A percentile compares a stretch with the other conserved stretches of the same genome.
Evolutionary conservation across 1,140 invertebrate genomes (phyloP).

Genomic region (Drosophila arizonae): DNA sequence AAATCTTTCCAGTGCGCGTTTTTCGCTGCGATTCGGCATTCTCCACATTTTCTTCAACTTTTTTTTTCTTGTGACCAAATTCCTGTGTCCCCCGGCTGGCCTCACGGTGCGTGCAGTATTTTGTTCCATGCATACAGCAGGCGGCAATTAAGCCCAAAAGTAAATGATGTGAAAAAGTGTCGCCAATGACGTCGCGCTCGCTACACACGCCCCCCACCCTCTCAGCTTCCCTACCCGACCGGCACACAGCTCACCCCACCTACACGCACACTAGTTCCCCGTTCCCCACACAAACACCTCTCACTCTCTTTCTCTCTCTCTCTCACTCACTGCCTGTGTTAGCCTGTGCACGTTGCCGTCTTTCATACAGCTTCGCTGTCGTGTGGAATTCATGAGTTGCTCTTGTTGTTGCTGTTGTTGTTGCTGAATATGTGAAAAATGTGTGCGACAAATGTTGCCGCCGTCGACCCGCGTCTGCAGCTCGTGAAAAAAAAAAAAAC

Average conservation of each 20-base stretch:
- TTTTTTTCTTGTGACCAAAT: conserved; percentile 1
- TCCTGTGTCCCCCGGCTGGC: not conserved
- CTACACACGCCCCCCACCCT: not conserved
- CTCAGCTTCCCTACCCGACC: not conserved
- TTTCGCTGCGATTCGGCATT: not conserved
- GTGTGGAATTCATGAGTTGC: conserved; percentile 43
- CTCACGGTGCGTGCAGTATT: conserved; percentile 18
- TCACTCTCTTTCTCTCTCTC: not conserved
- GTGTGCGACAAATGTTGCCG: conserved; percentile 72
- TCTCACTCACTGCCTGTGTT: not conserved
- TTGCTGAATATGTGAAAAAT: conserved; percentile 70
- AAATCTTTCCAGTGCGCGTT: conserved; percentile 36
- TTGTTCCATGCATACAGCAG: conserved; percentile 18
- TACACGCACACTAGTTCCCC: not conserved
- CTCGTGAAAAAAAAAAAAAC: conserved; percentile 12
- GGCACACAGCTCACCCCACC: not conserved
- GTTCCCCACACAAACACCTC: too few relatives aligned
- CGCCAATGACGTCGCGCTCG: conserved; percentile 56
- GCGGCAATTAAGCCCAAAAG: conserved; percentile 35
- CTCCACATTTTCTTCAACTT: conserved; percentile 1
- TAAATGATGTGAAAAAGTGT: conserved; percentile 70
- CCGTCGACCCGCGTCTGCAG: not conserved
- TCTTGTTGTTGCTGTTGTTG: conserved; percentile 20
- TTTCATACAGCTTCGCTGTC: conserved; percentile 39
- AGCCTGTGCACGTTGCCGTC: conserved; percentile 15